Evolutionary conservation across 2,888 invertebrate species (phyloP).

Genomic region (Drosophila siamana): DNA sequence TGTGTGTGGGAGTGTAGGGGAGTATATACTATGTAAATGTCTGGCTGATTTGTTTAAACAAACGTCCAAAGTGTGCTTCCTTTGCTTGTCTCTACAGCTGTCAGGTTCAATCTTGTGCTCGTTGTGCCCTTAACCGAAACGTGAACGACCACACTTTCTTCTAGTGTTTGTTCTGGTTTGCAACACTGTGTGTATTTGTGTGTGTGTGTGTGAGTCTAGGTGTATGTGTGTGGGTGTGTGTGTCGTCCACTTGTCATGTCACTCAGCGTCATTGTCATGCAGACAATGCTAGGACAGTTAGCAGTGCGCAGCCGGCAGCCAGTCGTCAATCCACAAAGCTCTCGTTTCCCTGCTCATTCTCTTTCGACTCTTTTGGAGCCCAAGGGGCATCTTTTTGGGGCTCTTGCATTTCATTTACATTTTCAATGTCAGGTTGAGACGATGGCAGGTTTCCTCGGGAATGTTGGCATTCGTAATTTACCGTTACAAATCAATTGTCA

Average conservation of each 20-base stretch:
- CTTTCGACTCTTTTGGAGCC: background rate
- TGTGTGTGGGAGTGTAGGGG: slow-evolving; percentile 19
- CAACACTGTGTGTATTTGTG: slow-evolving; percentile 40
- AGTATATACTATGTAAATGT: slow-evolving; percentile 47
- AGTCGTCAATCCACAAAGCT: slow-evolving; percentile 43
- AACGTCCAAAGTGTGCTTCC: slow-evolving; percentile 40
- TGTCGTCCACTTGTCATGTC: slow-evolving; percentile 81
- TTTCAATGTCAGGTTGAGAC: slow-evolving; percentile 50
- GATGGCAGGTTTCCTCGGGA: background rate
- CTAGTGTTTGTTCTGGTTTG: slow-evolving; percentile 62
- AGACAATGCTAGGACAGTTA: slow-evolving; percentile 61
- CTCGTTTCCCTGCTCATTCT: background rate
- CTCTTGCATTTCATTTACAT: slow-evolving; percentile 61
- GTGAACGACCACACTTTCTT: slow-evolving; percentile 61
- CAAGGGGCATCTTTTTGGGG: slow-evolving; percentile 22
- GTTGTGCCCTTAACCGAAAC: slow-evolving; percentile 52
- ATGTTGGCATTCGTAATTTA: slow-evolving; percentile 72
- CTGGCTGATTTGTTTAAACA: slow-evolving; percentile 66
- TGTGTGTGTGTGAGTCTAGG: slow-evolving; percentile 17
- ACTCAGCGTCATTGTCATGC: slow-evolving; percentile 74
- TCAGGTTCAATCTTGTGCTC: slow-evolving; percentile 69
- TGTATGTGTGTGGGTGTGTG: slow-evolving; percentile 32
- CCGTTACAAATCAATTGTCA: slow-evolving; percentile 79
- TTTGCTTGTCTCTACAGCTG: slow-evolving; percentile 69
- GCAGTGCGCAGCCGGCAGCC: slow-evolving; percentile 44